Evolutionary conservation across 2,113 vertebrate genomes (phyloP), one percentile per base, ranked within the genome.

Genomic region (Rhinoderma darwinii): DNA sequence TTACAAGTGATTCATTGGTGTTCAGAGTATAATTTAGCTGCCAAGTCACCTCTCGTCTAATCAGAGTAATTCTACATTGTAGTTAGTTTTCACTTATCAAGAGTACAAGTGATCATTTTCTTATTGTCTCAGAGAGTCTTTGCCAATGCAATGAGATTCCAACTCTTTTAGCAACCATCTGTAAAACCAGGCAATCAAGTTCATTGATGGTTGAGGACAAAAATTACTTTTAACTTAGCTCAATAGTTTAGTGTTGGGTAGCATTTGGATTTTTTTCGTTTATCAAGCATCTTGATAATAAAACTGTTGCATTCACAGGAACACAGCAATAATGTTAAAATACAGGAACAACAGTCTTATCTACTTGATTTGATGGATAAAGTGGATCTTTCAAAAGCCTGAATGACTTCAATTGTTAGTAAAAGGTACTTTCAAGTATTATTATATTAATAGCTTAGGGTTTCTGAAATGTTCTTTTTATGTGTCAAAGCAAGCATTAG

Each of bases 1-100:
- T 7, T 51, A 51, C 27, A 66, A 30, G 27, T 32, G 61, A 66
- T 32, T 32, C 61, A 66, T 32, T 30, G 61, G 27, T 27, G 61
- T 11, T 30, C 27, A 32, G 61, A 66, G 27, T 66, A 66, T 66
- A 66, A 66, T 66, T 66, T 66, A 66, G n/a, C 61, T 66, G 61
- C 61, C 61, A 66, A 66, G 61, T 66, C 61, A 66, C 61, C 61
- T 66, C 32, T 66, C 61, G 32, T 66, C 5, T 66, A 66, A 66
- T 66, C 61, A 66, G 27, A 10, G 27, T 66, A 66, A 32, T 66
- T 66, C 61, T 32, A 32, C 61, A 32, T 66, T 66, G 61, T 66
- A 66, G 32, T 66, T 66, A 27, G 22, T 66, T 66, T 66, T 66
- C 27, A 66, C 61, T 15, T 66, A 30, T 66, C 27, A 66, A 66